Evolutionary conservation across 2,888 invertebrate species (phyloP), one percentile per base, ranked within the genome.

Genomic region (Yponomeuta plumbellus): DNA sequence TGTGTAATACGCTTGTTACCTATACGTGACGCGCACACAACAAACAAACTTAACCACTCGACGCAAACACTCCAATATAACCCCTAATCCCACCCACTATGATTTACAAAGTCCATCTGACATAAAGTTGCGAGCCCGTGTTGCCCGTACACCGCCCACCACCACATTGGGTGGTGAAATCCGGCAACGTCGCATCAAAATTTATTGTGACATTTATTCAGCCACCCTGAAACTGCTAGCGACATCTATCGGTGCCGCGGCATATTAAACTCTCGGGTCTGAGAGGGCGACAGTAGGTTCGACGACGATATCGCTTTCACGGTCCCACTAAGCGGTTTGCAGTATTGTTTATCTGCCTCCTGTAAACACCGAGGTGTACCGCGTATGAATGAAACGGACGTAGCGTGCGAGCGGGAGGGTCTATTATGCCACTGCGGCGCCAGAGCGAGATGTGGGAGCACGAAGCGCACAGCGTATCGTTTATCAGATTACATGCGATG

Each of bases 401-500:
- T 34, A 88, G 85, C 80, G 81, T 76, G 71, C 67, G 79, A 86
- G 71, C 68, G 83, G 76, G 89, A 88, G 67, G 69, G 80, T 66
- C 67, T 66, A 72, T 73, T 79, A 69, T 70, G 69, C 66, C 66
- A 68, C 66, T 65, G 63, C 62, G 69, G 69, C 52, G 85, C 68
- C 71, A 66, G 80, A 89, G 71, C 70, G 76, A 72, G 86, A 87
- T 72, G 75, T 68, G 74, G 72, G 74, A 85, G 88, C 84, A 84
- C 84, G 87, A 89, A 67, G 67, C 85, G 85, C 85, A 83, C 39
- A 63, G 63, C 63, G 63, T 62, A 58, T 92, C 92, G 90, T 90
- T 92, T 91, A 92, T 91, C 91, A 89, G 91, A 92, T 92, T 91
- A 90, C 89, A 91, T 87, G 90, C 90, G 90, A 90, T 90, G 91